phyloP scores from a whole-genome alignment of 2,888 invertebrate genomes.

The Fragum whitleyi region DNA sequence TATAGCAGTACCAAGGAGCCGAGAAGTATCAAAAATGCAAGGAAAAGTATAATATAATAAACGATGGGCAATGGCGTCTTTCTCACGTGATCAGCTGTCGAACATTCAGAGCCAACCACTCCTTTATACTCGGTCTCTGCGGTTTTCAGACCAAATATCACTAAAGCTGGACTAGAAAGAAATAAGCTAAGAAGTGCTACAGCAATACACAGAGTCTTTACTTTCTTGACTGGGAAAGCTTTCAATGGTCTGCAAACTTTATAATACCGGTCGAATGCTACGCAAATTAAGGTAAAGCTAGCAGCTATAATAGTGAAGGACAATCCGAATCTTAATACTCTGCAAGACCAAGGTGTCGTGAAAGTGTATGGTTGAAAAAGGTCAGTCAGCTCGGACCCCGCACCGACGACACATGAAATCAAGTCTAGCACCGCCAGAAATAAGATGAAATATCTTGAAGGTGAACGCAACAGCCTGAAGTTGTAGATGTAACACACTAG shows the following conservation, averaged over 20 bases:
- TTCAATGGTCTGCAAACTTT: conserved; percentile 75
- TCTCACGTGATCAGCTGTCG: conserved; percentile 66
- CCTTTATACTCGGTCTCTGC: conserved; percentile 58
- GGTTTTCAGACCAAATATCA: conserved; percentile 71
- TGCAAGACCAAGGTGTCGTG: conserved; percentile 70
- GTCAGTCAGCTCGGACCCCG: conserved; percentile 73
- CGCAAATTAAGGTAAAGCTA: conserved; percentile 74
- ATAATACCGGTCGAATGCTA: conserved; percentile 76
- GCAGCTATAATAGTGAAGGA: conserved; percentile 73
- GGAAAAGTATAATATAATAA: conserved; percentile 70
- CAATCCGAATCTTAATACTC: conserved; percentile 73
- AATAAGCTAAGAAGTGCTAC: conserved; percentile 65
- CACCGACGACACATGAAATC: conserved; percentile 72
- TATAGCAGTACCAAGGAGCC: conserved; percentile 70
- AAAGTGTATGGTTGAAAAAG: conserved; percentile 73
- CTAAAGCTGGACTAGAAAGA: conserved; percentile 72
- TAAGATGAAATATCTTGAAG: conserved; percentile 76
- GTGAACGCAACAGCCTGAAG: conserved; percentile 72
- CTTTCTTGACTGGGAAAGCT: conserved; percentile 71
- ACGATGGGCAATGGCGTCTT: conserved; percentile 66
- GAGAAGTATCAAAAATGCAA: conserved; percentile 68
- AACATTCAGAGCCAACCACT: conserved; percentile 72
- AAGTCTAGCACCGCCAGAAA: conserved; percentile 76
- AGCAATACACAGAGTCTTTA: conserved; percentile 67
- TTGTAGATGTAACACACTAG: conserved; percentile 77